Percentiles rank a stretch among this genome's conserved stretches.
These are phyloP conservation scores for Sphaerophoria taeniata DNA, from an alignment of 2,888 invertebrate species.

Conservation along the genomic window DNA sequence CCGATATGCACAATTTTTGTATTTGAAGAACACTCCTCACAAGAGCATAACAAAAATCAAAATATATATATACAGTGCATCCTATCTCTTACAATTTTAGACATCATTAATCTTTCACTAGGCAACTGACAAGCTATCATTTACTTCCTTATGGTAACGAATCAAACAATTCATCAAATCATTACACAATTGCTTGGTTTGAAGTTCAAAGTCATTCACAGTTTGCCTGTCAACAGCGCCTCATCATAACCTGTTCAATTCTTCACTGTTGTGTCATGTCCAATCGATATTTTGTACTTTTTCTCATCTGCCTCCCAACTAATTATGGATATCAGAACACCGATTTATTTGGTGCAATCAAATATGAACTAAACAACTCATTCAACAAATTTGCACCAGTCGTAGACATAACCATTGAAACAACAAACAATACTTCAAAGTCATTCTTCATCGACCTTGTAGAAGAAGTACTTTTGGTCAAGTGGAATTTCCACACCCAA, in stretches of 20 bases:
- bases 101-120: too few relatives aligned
- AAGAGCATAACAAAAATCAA: too few relatives aligned
- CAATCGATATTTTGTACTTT: neutral
- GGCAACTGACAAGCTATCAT: too few relatives aligned
- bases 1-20: too few relatives aligned
- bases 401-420: conserved; percentile 17
- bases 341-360: neutral
- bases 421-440: neutral
- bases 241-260: too few relatives aligned
- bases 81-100: too few relatives aligned
- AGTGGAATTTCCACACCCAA: conserved; percentile 16
- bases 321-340: neutral
- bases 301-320: neutral
- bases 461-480: conserved; percentile 9
- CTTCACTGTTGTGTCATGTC: neutral
- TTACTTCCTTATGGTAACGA: too few relatives aligned
- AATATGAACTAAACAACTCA: neutral
- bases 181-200: too few relatives aligned
- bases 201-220: too few relatives aligned
- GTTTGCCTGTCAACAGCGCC: neutral
- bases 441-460: conserved; percentile 12
- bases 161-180: too few relatives aligned
- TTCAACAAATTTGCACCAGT: neutral
- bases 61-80: too few relatives aligned
- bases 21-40: too few relatives aligned